These are phyloP conservation scores for Chironomus riparius DNA, from an alignment of 2,888 invertebrate genomes.

Conservation along the genomic window DNA sequence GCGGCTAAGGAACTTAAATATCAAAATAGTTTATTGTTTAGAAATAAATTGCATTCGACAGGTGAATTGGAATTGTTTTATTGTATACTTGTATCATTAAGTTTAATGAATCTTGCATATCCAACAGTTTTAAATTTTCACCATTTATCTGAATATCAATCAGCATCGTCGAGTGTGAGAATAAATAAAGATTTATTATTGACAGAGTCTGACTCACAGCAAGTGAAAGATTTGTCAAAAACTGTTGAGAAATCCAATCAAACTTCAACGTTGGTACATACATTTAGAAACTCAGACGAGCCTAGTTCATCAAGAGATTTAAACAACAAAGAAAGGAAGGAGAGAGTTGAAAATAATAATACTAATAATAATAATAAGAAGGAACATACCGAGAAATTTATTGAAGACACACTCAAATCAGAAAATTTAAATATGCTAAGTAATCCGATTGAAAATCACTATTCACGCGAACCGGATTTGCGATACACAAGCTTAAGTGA, in stretches of 20 bases:
- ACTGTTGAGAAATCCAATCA: background rate
- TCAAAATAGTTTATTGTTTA: conserved; percentile 43
- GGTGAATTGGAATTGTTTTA: conserved; percentile 17
- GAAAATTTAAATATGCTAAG: conserved; percentile 19
- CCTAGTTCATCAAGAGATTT: background rate
- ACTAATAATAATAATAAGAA: background rate
- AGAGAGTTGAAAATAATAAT: background rate
- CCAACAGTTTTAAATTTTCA: conserved; percentile 27
- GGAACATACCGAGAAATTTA: background rate
- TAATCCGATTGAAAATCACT: conserved; percentile 27
- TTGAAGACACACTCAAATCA: background rate
- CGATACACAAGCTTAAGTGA: conserved; percentile 53
- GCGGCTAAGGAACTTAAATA: conserved; percentile 60
- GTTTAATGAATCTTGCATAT: background rate
- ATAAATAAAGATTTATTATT: background rate
- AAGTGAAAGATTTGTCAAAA: background rate
- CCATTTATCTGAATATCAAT: conserved; percentile 27
- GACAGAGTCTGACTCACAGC: background rate
- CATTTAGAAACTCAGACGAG: background rate
- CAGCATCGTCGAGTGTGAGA: conserved; percentile 3
- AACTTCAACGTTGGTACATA: background rate
- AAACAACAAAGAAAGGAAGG: background rate
- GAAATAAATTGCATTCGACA: conserved; percentile 31
- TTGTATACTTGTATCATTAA: conserved; percentile 5
- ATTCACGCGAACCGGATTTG: conserved; percentile 26